phyloP scores from a whole-genome alignment of 2,113 vertebrate genomes.

The Gracilinanus agilis region DNA sequence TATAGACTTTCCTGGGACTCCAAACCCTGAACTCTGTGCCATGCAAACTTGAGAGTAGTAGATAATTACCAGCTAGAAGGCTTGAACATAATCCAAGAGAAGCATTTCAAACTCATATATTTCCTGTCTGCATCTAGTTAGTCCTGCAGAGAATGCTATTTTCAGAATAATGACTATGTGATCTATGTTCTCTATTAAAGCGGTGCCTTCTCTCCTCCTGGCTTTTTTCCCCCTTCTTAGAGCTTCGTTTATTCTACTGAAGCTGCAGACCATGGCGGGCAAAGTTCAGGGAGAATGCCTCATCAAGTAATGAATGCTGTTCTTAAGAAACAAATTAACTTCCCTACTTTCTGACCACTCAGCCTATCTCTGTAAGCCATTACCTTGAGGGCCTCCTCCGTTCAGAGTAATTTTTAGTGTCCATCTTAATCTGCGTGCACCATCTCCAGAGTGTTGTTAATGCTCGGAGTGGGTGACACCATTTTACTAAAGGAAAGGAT shows the following conservation, averaged over 20 bases:
- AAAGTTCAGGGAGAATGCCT: not conserved
- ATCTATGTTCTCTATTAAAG: not conserved
- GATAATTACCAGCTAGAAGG: not conserved
- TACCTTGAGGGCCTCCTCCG: not conserved
- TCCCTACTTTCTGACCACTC: not conserved
- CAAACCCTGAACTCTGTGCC: not conserved
- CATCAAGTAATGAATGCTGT: not conserved
- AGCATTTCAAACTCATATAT: not conserved
- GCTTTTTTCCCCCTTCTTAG: not conserved
- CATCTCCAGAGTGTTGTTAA: not conserved
- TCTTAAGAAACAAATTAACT: constrained; percentile 9
- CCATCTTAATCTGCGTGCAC: not conserved
- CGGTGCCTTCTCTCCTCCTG: not conserved
- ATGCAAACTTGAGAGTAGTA: not conserved
- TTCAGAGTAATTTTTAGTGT: not conserved
- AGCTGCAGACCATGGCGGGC: not conserved
- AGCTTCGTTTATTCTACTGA: not conserved
- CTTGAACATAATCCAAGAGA: not conserved
- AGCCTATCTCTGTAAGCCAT: not conserved
- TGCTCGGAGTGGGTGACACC: not conserved
- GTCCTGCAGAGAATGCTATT: not conserved
- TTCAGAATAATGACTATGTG: not conserved
- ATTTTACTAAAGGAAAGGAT: not conserved
- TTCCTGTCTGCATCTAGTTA: constrained; percentile 7
- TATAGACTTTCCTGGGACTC: not conserved